Evolutionary conservation across 2,113 vertebrate species (phyloP).

Genomic region (Stigmatopora argus): DNA sequence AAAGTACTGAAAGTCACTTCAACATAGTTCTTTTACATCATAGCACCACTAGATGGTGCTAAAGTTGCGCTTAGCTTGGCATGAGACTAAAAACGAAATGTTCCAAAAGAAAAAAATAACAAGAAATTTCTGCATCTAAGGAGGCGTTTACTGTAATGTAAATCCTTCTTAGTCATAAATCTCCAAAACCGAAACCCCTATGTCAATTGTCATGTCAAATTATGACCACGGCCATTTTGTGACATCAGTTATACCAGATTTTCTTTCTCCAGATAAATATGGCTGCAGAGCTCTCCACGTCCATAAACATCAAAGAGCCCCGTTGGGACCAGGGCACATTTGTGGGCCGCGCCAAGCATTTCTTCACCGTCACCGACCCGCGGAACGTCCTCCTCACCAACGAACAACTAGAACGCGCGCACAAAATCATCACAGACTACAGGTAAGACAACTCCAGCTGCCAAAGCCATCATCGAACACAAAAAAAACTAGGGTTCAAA

Average conservation of each 20-base stretch:
- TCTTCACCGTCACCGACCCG: slow-evolving; percentile 97
- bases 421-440: slow-evolving; percentile 85
- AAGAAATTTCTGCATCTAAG: too few relatives aligned
- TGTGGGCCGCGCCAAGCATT: slow-evolving; percentile 85
- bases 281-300: slow-evolving; percentile 80
- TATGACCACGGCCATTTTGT: too few relatives aligned
- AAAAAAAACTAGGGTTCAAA: too few relatives aligned
- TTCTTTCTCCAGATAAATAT: slow-evolving; percentile 70
- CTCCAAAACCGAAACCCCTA: too few relatives aligned
- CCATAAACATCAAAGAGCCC: slow-evolving; percentile 93
- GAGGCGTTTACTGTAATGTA: too few relatives aligned
- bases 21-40: background rate
- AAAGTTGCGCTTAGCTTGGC: background rate
- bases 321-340: slow-evolving; percentile 97
- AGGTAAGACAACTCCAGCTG: slow-evolving; percentile 67
- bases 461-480: background rate
- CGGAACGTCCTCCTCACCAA: slow-evolving; percentile 88
- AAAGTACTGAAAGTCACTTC: background rate
- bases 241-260: background rate
- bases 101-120: background rate
- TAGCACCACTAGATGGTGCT: background rate
- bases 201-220: too few relatives aligned
- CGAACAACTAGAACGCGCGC: slow-evolving; percentile 79
- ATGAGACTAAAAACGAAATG: too few relatives aligned
- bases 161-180: too few relatives aligned